phyloP scores from a whole-genome alignment of 2,888 invertebrate genomes.

The Odontothrips loti region DNA sequence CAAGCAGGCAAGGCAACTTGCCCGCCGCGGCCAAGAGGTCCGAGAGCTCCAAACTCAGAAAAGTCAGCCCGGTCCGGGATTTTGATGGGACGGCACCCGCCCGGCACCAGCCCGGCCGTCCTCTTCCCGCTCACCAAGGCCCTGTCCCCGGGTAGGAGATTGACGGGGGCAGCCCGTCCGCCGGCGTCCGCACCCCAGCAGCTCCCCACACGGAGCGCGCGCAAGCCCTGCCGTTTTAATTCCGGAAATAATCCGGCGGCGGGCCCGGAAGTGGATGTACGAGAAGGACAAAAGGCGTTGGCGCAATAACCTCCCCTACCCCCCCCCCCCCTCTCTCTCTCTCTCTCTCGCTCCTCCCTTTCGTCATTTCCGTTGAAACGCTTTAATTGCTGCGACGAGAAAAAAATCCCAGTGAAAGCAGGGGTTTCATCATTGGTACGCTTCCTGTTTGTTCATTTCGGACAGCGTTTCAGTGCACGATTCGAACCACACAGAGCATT shows the following conservation, averaged over 20 bases:
- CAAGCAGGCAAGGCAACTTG: neutral
- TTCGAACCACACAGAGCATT: too few relatives aligned
- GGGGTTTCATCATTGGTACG: too few relatives aligned
- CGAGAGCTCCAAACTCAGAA: too few relatives aligned
- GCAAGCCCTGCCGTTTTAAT: neutral
- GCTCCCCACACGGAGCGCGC: neutral
- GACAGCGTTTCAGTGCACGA: too few relatives aligned
- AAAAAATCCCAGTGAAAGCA: too few relatives aligned
- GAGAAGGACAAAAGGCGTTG: neutral
- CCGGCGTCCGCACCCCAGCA: too few relatives aligned
- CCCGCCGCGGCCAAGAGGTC: neutral
- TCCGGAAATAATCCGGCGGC: slow-evolving; percentile 14
- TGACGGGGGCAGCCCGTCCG: neutral
- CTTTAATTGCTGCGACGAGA: too few relatives aligned
- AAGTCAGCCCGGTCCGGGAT: too few relatives aligned
- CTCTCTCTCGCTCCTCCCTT: neutral
- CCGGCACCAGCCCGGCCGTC: neutral
- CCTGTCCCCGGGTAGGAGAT: neutral
- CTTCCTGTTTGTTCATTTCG: too few relatives aligned
- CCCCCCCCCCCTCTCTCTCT: neutral
- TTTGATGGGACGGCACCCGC: neutral
- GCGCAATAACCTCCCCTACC: neutral
- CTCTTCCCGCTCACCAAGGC: neutral
- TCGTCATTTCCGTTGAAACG: neutral
- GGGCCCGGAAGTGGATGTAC: neutral